Evolutionary conservation across 1,140 invertebrate species (phyloP).

Genomic region (Adoxophyes honmai): DNA sequence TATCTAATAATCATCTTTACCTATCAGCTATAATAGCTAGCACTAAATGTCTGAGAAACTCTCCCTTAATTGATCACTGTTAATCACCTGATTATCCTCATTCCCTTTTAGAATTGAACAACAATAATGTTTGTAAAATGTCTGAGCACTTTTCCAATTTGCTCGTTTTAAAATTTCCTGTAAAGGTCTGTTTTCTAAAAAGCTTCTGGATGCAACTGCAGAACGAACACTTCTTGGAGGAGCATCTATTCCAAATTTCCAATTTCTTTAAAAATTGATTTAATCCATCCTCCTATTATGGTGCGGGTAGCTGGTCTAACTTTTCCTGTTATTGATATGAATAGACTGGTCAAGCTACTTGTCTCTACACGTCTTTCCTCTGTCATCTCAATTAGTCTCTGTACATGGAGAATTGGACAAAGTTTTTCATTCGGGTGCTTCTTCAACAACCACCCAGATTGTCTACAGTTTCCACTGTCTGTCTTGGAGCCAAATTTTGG

Average conservation of each 20-base stretch:
- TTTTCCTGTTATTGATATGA: constrained; percentile 6
- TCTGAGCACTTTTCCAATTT: too few relatives aligned
- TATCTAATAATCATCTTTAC: too few relatives aligned
- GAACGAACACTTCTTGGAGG: constrained; percentile 27
- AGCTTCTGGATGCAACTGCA: constrained; percentile 26
- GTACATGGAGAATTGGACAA: not conserved
- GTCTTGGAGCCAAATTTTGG: constrained; percentile 43
- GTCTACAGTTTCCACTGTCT: constrained; percentile 22
- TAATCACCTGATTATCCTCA: too few relatives aligned
- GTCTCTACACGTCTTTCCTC: not conserved
- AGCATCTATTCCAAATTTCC: constrained; percentile 25
- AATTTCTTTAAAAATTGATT: constrained; percentile 20
- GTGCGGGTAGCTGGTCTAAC: constrained; percentile 29
- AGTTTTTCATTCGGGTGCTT: not conserved
- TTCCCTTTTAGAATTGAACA: too few relatives aligned
- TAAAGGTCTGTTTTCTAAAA: constrained; percentile 13
- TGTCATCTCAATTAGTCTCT: not conserved
- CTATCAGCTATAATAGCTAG: too few relatives aligned
- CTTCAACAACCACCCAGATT: constrained; percentile 35
- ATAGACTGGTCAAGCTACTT: not conserved
- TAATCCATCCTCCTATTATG: constrained; percentile 36
- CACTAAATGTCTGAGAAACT: too few relatives aligned
- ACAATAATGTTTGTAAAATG: too few relatives aligned
- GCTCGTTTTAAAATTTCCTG: constrained; percentile 20
- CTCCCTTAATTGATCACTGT: too few relatives aligned